Percentiles rank a stretch among this genome's conserved stretches.
These are phyloP conservation scores for Falco columbarius DNA, from an alignment of 2,797 vertebrate species.

Conservation along the genomic window DNA sequence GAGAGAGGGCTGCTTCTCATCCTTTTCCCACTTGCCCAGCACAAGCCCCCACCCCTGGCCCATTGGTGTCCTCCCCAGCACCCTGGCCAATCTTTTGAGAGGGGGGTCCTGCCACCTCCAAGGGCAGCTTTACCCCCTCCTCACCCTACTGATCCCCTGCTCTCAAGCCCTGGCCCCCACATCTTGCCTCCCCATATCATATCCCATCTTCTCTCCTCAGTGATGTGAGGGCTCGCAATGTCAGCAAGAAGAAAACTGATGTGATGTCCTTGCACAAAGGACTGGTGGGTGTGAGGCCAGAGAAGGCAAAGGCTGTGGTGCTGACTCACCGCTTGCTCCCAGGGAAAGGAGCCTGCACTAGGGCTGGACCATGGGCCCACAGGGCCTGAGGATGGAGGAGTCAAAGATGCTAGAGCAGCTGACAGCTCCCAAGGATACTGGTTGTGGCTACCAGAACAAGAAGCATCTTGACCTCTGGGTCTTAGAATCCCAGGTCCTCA, in stretches of 20 bases:
- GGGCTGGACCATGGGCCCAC: too few relatives aligned
- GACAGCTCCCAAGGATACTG: background rate
- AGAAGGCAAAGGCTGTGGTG: background rate
- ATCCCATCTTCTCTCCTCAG: background rate
- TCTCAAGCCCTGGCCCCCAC: background rate
- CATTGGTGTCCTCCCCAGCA: accelerated
- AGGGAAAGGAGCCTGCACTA: background rate
- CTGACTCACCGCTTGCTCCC: background rate
- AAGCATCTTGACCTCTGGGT: background rate
- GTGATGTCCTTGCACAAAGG: background rate
- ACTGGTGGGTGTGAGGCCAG: background rate
- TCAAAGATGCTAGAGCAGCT: background rate
- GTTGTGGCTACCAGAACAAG: background rate
- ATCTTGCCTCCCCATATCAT: accelerated
- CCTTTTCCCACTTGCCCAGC: background rate
- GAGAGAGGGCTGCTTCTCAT: accelerated
- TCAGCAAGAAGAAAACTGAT: background rate
- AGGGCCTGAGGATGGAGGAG: background rate
- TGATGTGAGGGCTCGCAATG: background rate
- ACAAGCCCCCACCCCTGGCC: background rate
- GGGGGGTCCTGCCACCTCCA: background rate
- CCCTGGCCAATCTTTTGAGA: background rate
- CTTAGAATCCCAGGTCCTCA: background rate
- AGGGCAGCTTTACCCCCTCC: background rate
- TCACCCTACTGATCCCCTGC: background rate